Evolutionary conservation across 2,797 vertebrate species (phyloP), one percentile per base, ranked within the genome.

Genomic region (Petrocephalus sullivani): DNA sequence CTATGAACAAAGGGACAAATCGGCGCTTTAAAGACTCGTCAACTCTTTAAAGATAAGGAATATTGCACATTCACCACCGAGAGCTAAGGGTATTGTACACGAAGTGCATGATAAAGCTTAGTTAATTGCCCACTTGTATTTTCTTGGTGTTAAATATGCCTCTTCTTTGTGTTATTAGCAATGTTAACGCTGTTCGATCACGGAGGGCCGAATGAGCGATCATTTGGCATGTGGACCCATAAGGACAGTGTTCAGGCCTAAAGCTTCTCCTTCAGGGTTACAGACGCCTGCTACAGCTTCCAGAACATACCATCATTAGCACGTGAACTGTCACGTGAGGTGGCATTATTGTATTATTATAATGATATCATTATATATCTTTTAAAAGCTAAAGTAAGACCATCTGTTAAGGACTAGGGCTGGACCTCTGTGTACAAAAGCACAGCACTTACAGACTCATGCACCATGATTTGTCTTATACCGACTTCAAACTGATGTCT

Each of bases 31-130:
- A 81, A 81, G 41, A 49, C 67, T 71, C 67, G 12, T 28, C 28
- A 28, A 14, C 67, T 37, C 75, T 81, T 81, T 81, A 81, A 71
- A 71, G 67, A 81, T 81, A 81, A 81, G 75, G 75, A n/a, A 81
- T 81, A 49, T 81, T 81, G 75, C 37, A 81, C 41, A 81, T 81
- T 81, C 75, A n/a, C 75, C 75, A 81, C 41, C 12, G 75, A 81
- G 75, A 46, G 41, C 19, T 49, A 46, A 81, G 75, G 75, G 75
- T 49, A 81, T 81, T 81, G 75, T 81, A 46, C 75, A 46, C 49
- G 41, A 46, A 81, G 46, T 81, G 75, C 46, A 49, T 81, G 75
- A 81, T 81, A 81, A 81, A n/a, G 75, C 75, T 49, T 81, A 81
- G 75, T 49, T 81, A 46, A 81, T 81, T 81, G 19, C 75, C 37